These are phyloP conservation scores for Cyprinodon brontotheroides DNA, from an alignment of 2,113 vertebrate genomes.

Conservation along the genomic window DNA sequence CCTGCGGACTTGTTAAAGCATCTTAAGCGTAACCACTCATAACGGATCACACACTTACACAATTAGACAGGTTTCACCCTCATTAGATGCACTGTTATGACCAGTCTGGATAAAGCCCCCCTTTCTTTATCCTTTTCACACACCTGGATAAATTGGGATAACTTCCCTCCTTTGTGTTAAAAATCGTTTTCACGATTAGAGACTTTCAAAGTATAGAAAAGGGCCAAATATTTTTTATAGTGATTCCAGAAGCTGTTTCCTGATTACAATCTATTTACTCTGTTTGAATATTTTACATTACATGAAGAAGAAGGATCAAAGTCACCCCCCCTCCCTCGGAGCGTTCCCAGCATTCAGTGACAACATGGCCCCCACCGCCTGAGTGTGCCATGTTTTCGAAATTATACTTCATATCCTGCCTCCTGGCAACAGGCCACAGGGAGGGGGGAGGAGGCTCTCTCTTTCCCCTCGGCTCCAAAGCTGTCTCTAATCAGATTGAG, in stretches of 20 bases:
- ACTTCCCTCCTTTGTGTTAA: neutral
- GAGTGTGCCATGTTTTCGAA: slow-evolving; percentile 31
- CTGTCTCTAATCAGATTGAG: slow-evolving; percentile 61
- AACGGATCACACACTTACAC: no score
- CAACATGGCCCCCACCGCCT: slow-evolving; percentile 23
- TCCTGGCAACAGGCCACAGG: slow-evolving; percentile 28
- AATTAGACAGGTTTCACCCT: no score
- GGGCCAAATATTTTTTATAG: neutral
- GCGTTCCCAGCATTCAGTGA: slow-evolving; percentile 22
- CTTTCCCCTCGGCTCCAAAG: slow-evolving; percentile 22
- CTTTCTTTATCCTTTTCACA: no score
- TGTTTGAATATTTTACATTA: neutral
- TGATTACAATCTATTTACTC: neutral
- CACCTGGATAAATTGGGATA: no score
- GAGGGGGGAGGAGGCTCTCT: neutral
- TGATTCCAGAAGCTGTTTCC: neutral
- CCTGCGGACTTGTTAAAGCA: no score
- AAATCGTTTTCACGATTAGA: neutral
- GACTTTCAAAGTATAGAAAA: neutral
- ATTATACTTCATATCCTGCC: slow-evolving; percentile 34
- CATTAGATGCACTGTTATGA: no score
- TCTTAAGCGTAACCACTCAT: no score
- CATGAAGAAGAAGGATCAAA: slow-evolving; percentile 30
- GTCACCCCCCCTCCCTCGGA: neutral
- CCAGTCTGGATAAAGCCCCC: no score